Conservation (phyloP, 2,113 vertebrate species). For the Nycticorax nycticorax region DNA sequence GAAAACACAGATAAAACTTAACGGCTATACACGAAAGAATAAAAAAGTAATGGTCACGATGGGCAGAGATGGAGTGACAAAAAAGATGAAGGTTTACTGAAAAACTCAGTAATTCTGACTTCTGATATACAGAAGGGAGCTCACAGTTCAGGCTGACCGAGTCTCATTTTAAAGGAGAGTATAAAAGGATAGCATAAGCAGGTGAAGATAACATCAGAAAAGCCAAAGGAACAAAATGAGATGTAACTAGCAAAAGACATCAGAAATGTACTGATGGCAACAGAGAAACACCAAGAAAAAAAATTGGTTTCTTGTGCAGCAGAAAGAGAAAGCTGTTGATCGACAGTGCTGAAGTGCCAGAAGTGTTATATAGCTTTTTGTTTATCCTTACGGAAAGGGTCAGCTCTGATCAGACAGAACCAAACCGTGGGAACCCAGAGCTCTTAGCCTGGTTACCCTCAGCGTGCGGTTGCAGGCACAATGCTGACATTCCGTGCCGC, state of each 20-base stretch:
- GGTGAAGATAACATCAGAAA: conserved; percentile 22
- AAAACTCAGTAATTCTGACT: neutral
- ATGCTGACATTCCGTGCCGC: neutral
- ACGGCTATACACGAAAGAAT: neutral
- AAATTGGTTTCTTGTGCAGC: neutral
- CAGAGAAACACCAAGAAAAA: neutral
- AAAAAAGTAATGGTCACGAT: neutral
- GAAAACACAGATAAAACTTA: neutral
- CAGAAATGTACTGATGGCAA: neutral
- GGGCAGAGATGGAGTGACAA: neutral
- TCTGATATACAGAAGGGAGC: neutral
- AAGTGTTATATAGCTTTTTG: neutral
- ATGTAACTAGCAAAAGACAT: neutral
- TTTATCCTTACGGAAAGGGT: neutral
- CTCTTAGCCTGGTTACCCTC: neutral
- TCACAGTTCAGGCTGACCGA: neutral
- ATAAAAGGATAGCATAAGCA: neutral
- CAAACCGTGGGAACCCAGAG: neutral
- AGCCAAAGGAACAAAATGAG: conserved; percentile 5
- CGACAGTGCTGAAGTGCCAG: neutral
- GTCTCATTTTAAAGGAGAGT: neutral
- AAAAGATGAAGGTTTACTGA: neutral
- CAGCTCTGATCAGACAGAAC: neutral
- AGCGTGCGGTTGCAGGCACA: neutral
- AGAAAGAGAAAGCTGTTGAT: neutral